Base-by-base conservation (phyloP, 2,113 vertebrate genomes). In the Melanocharis versteri region DNA sequence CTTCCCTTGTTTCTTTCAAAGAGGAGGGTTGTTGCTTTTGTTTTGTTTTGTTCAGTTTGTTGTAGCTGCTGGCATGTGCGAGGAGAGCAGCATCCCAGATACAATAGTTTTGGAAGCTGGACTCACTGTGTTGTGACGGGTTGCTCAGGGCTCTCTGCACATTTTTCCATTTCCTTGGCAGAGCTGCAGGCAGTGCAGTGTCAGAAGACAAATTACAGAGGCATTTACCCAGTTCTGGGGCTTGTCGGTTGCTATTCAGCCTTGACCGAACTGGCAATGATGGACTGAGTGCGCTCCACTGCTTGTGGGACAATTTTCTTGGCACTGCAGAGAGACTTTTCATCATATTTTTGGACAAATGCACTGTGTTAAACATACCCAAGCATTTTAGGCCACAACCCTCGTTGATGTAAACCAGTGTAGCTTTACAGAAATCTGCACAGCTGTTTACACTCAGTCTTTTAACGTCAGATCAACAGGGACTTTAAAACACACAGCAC, bases 121-220 rank as follows among this genome's bases (percentile, higher is more conserved):
- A 89, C 57, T 71, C 85, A 64, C 62, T 84, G 88, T 93, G 71
- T 80, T 92, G 85, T 86, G 79, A 96, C 4, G 28, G 51, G 60
- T 24, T 90, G 85, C 76, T 93, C 84, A 73, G 64, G 87, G 90
- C 60, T 7, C 61, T 47, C 70, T 81, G 56, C 60, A 19, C 40
- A 21, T 89, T 96, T 92, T 94, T 75, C 53, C 76, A 94, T 90
- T 90, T 94, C 85, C 90, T 81, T 94, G 92, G 92, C 96, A 95
- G 92, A 93, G 76, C 92, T 95, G 93, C 88, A 89, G 87, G 96
- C 80, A 81, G 83, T 37, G 61, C 76, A 66, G 51, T 53, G 86
- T 86, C 95, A 92, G 85, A 86, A 97, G 92, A 96, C 93, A 97
- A 94, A 95, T 96, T 88, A 92, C 71, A 93, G 90, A 83, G 88